Evolutionary conservation across 2,888 invertebrate species (phyloP).

Genomic region (Gortyna flavago): DNA sequence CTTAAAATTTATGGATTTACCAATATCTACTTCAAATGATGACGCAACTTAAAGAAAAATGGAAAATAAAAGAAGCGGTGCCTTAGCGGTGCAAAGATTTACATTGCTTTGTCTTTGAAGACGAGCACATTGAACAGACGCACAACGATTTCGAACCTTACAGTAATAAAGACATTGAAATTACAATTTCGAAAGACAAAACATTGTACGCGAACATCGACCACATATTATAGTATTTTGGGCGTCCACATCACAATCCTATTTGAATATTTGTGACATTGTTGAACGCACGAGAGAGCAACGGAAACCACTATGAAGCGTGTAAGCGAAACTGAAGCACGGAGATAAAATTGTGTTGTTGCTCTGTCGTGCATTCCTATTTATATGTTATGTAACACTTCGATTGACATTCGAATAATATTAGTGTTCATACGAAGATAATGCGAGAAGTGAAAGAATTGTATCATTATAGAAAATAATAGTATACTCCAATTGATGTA

Average conservation of each 20-base stretch:
- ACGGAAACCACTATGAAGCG: constrained; percentile 69
- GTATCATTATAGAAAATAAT: background rate
- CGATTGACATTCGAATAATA: background rate
- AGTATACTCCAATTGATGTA: background rate
- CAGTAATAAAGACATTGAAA: background rate
- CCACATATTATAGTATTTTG: constrained; percentile 75
- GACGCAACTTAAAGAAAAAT: constrained; percentile 82
- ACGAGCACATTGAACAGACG: constrained; percentile 13
- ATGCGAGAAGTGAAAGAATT: background rate
- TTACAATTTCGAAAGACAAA: constrained; percentile 75
- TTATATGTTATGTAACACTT: background rate
- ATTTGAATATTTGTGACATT: constrained; percentile 1
- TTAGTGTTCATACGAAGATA: background rate
- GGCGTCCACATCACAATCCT: constrained; percentile 77
- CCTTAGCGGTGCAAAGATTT: constrained; percentile 82
- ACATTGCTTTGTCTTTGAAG: constrained; percentile 80
- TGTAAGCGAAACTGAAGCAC: constrained; percentile 69
- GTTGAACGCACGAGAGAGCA: constrained; percentile 65
- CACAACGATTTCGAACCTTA: constrained; percentile 18
- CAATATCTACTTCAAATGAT: constrained; percentile 76
- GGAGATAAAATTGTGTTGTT: constrained; percentile 58
- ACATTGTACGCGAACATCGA: constrained; percentile 85
- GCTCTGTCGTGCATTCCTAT: constrained; percentile 60
- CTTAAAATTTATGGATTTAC: constrained; percentile 61
- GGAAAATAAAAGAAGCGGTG: constrained; percentile 82